Evolutionary conservation across 2,888 invertebrate genomes (phyloP).

Genomic region (Noctua janthe): DNA sequence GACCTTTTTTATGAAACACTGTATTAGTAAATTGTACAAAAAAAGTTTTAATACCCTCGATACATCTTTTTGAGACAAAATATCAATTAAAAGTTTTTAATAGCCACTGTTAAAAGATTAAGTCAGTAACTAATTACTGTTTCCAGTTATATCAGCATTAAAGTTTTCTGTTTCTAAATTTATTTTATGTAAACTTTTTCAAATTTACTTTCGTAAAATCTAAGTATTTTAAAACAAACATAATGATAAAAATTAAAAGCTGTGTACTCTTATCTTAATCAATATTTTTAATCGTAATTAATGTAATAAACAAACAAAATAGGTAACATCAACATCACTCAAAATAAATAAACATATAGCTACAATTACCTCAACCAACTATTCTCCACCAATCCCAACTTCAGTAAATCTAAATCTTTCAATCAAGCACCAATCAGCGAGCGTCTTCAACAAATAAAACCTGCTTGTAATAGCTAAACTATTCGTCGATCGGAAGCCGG

Average conservation of each 20-base stretch:
- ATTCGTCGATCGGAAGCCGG: slow-evolving; percentile 34
- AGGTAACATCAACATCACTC: too few species aligned
- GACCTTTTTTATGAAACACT: not conserved
- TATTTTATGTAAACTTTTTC: not conserved
- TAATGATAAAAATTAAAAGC: not conserved
- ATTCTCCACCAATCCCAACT: not conserved
- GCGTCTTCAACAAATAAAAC: slow-evolving; percentile 30
- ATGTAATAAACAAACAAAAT: not conserved
- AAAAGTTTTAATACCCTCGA: not conserved
- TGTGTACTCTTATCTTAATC: not conserved
- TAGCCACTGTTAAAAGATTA: not conserved
- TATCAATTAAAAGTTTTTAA: not conserved
- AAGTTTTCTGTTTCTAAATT: not conserved
- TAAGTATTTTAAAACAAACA: not conserved
- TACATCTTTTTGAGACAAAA: not conserved
- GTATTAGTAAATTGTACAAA: not conserved
- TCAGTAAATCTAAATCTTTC: slow-evolving; percentile 14
- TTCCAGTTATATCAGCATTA: not conserved
- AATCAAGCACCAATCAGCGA: not conserved
- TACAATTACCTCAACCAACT: not conserved
- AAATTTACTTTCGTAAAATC: not conserved
- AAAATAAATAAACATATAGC: not conserved
- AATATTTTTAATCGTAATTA: not conserved
- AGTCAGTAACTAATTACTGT: not conserved
- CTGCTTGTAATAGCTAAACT: slow-evolving; percentile 19